Evolutionary conservation across 2,113 vertebrate species (phyloP).

Genomic region (Ptilonorhynchus violaceus): DNA sequence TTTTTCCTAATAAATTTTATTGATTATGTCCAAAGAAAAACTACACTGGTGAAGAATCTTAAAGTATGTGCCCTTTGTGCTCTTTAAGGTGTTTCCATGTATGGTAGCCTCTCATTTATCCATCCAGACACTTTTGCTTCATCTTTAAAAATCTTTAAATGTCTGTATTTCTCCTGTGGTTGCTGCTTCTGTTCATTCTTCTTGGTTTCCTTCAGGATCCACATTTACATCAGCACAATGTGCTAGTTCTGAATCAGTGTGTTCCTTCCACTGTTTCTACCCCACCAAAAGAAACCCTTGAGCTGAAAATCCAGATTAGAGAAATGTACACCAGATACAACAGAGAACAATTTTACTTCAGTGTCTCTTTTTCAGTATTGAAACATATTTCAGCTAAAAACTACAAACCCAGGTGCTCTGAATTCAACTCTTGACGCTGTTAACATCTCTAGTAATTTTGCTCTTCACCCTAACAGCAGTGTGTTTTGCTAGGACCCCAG

Average conservation of each 20-base stretch:
- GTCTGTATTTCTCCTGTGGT: neutral
- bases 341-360: neutral
- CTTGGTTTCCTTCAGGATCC: neutral
- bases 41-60: neutral
- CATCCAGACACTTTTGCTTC: neutral
- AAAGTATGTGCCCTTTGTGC: neutral
- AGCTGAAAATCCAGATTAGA: neutral
- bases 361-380: neutral
- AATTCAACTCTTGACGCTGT: neutral
- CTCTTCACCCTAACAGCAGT: neutral
- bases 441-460: neutral
- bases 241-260: neutral
- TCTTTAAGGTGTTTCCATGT: neutral
- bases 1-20: neutral
- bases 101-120: neutral
- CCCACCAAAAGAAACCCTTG: neutral
- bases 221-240: rapidly evolving
- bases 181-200: neutral
- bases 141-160: neutral
- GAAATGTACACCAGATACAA: neutral
- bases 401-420: neutral
- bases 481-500: neutral
- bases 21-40: neutral
- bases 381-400: neutral
- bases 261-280: neutral